These are phyloP conservation scores for Zeus faber DNA, from an alignment of 2,113 vertebrate genomes.

Conservation along the genomic window DNA sequence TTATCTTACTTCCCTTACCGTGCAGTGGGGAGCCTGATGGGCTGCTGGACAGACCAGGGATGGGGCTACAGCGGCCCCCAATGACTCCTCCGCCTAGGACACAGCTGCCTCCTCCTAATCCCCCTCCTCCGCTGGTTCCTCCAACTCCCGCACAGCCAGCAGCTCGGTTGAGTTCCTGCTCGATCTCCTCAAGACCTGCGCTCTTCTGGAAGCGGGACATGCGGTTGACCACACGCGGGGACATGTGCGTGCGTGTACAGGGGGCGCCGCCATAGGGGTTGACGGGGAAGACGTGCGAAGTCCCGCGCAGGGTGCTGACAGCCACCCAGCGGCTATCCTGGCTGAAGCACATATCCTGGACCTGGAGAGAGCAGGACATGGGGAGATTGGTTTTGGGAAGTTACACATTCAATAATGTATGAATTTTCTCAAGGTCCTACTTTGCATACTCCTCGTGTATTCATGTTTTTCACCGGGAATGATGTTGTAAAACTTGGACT, in stretches of 20 bases:
- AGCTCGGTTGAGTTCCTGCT: conserved; percentile 91
- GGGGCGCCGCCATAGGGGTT: conserved; percentile 93
- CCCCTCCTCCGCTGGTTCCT: conserved; percentile 21
- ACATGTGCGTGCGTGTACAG: conserved; percentile 95
- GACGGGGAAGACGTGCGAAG: conserved; percentile 94
- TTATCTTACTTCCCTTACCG: no score
- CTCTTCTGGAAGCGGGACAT: conserved; percentile 99
- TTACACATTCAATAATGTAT: no score
- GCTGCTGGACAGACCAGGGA: conserved; percentile 92
- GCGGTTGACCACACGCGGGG: conserved; percentile 93
- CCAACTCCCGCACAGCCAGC: conserved; percentile 50
- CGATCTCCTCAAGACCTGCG: conserved; percentile 95
- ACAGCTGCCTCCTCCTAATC: conserved; percentile 48
- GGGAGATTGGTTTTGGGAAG: neutral
- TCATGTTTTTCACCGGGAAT: no score
- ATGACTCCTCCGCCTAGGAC: conserved; percentile 59
- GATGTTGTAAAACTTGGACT: no score
- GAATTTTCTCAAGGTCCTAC: no score
- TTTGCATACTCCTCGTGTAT: no score
- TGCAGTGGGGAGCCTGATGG: conserved; percentile 94
- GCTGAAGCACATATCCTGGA: conserved; percentile 98
- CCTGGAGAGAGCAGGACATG: conserved; percentile 69
- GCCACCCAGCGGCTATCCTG: conserved; percentile 97
- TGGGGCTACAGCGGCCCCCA: conserved; percentile 86
- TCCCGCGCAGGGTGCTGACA: conserved; percentile 93